These are phyloP conservation scores for Mico argentatus DNA, from an alignment of 2,797 vertebrate genomes.

Conservation along the genomic window DNA sequence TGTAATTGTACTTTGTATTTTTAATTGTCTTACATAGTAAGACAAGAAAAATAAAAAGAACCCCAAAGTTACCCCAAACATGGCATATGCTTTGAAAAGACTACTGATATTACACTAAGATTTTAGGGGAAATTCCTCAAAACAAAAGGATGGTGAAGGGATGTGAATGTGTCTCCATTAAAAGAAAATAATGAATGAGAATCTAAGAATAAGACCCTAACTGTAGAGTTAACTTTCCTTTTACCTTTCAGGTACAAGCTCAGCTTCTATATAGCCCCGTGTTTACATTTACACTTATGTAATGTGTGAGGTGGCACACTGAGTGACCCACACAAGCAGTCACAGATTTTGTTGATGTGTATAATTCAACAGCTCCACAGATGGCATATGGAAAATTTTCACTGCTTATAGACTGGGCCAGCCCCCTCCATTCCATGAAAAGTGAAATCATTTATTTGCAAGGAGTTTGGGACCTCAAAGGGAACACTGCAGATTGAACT, in stretches of 20 bases:
- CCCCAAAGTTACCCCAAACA: neutral
- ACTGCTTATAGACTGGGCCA: neutral
- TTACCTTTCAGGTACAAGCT: neutral
- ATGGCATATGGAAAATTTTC: conserved; percentile 36
- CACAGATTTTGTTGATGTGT: neutral
- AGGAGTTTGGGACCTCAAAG: conserved; percentile 36
- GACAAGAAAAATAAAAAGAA: neutral
- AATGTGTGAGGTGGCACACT: neutral
- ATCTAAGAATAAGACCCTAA: neutral
- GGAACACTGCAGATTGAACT: conserved; percentile 51
- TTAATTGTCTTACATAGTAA: neutral
- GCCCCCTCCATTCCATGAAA: neutral
- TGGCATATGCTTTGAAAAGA: neutral
- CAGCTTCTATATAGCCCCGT: neutral
- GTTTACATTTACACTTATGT: neutral
- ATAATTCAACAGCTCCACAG: neutral
- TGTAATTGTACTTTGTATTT: too few relatives aligned
- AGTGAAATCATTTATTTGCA: conserved; percentile 53
- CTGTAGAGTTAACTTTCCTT: neutral
- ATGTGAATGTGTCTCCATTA: neutral
- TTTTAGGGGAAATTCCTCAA: neutral
- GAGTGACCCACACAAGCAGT: neutral
- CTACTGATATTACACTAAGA: neutral
- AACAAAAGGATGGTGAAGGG: neutral
- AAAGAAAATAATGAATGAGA: neutral